Base-by-base conservation (phyloP, 2,797 vertebrate species). In the Buphagus erythrorhynchus region DNA sequence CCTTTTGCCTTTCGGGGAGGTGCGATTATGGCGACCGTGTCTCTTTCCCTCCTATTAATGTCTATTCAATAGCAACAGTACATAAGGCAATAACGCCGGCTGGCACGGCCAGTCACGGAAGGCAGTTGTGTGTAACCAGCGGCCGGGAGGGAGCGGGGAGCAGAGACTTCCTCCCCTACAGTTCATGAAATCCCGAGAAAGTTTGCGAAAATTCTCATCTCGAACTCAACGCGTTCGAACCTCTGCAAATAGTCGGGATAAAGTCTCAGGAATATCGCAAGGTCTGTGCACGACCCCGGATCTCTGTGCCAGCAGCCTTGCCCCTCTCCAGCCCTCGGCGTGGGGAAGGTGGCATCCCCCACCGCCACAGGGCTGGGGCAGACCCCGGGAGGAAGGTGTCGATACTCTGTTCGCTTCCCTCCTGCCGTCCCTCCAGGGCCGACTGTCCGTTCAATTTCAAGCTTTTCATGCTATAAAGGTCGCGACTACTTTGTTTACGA, bases 1-100 rank as follows among this genome's bases (percentile, higher is more conserved):
- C n/a, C 72, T 95, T 93, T 94, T 89, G 65, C 93, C 65, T 78
- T 86, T 48, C 11, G 22, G 26, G 18, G 54, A 90, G 36, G 11
- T 3, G 10, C 13, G 8, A 58, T 91, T 90, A 67, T 63, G 83
- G 66, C 55, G 42, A 71, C 33, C 2, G 2, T 24, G 51, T 36
- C 43, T 84, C 67, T 29, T 76, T 62, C 52, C 16, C 62, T 62
- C 14, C 12, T 16, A 18, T 86, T 91, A 78, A 90, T 76, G 66
- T 84, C 25, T 65, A 2, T 17, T 46, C 46, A 25, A 2, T 3
- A 67, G 24, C 63, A 51, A 4, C 26, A 33, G 42, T 7, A 35
- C 73, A 31, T 9, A 54, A 51, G 48, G 51, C 73, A 85, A 13
- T 80, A 83, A 94, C 15, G 16, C 40, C 33, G 52, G 63, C 65